Conservation (phyloP, 2,797 vertebrate species). For the Neoniphon sammara region DNA sequence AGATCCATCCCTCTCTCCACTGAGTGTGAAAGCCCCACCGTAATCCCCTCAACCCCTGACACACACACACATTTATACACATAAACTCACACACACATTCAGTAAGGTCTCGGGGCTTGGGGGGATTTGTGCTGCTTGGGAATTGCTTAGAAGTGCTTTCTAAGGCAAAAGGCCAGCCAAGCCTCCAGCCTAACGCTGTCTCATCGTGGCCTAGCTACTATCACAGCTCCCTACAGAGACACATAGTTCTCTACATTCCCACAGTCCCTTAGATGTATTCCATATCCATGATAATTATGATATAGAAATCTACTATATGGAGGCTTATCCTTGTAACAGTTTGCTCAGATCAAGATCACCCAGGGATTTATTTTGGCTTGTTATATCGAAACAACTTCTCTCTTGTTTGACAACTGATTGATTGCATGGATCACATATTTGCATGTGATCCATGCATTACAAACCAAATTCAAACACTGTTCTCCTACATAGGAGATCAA, state of each 20-base stretch:
- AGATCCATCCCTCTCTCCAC: conserved; percentile 75
- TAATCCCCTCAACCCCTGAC: conserved; percentile 77
- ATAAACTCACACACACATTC: conserved; percentile 38
- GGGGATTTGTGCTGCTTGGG: conserved; percentile 78
- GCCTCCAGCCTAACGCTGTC: conserved; percentile 52
- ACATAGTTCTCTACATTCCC: conserved; percentile 30
- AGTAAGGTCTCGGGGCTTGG: conserved; percentile 67
- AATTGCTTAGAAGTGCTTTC: conserved; percentile 81
- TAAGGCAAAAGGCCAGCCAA: conserved; percentile 71
- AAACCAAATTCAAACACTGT: neutral
- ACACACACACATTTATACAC: conserved; percentile 55
- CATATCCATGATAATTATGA: neutral
- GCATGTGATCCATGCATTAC: neutral
- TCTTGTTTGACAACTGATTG: neutral
- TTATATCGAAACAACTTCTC: neutral
- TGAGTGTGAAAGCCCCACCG: conserved; percentile 77
- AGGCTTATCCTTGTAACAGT: neutral
- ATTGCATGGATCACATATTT: neutral
- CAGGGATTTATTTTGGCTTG: no score
- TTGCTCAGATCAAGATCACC: no score
- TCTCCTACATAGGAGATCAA: neutral
- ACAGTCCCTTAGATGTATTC: conserved; percentile 6
- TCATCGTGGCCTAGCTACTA: conserved; percentile 63
- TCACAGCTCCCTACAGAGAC: conserved; percentile 44
- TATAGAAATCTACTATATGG: conserved; percentile 23